Evolutionary conservation across 2,888 invertebrate species (phyloP).

Genomic region (Liodrosophila aerea): DNA sequence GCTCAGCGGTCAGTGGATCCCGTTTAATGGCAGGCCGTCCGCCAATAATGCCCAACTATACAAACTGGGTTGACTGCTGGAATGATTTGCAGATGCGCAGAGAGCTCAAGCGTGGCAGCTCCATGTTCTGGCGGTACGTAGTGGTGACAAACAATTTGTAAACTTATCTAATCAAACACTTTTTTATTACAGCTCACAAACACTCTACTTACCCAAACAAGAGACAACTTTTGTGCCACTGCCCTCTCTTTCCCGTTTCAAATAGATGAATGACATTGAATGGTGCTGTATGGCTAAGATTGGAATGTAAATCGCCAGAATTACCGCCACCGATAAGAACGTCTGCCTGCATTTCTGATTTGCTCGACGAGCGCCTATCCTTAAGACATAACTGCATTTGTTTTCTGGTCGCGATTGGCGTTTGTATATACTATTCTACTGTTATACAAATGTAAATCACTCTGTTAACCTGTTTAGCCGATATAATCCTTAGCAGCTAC

Average conservation of each 20-base stretch:
- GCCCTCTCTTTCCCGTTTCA: conserved; percentile 69
- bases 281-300: too few species aligned
- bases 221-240: conserved; percentile 63
- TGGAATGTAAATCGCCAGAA: conserved; percentile 22
- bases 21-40: conserved; percentile 91
- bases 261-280: too few species aligned
- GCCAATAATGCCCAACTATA: conserved; percentile 92
- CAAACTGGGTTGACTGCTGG: conserved; percentile 92
- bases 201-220: conserved; percentile 16
- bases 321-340: conserved; percentile 28
- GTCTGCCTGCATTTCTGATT: conserved; percentile 48
- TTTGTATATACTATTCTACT: conserved; percentile 4
- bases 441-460: conserved; percentile 33
- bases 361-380: conserved; percentile 25
- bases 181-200: conserved; percentile 40
- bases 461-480: conserved; percentile 32
- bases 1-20: conserved; percentile 93
- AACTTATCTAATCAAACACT: neutral
- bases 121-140: conserved; percentile 84
- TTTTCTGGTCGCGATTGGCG: conserved; percentile 38
- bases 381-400: conserved; percentile 65
- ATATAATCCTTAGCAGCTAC: conserved; percentile 24
- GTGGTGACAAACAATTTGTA: neutral
- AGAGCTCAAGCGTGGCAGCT: conserved; percentile 93
- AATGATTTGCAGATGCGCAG: conserved; percentile 88